Conservation (phyloP, 2,113 vertebrate species). For the Nesoenas mayeri region DNA sequence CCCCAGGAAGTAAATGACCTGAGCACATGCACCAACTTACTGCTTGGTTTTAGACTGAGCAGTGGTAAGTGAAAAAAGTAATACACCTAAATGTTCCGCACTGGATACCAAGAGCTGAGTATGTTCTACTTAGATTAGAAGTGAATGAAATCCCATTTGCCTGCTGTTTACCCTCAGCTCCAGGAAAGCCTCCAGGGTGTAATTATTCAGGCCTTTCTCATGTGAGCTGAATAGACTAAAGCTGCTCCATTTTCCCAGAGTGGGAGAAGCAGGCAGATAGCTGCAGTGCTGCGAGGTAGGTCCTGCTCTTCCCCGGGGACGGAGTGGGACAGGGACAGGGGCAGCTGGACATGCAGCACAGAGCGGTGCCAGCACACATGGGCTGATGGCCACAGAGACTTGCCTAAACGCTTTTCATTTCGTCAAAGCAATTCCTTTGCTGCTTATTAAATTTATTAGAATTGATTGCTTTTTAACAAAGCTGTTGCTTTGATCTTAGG, state of each 20-base stretch:
- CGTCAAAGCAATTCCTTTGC: neutral
- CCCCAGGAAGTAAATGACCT: neutral
- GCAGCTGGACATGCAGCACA: neutral
- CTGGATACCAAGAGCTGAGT: neutral
- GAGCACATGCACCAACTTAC: neutral
- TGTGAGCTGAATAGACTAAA: neutral
- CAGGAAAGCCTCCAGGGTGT: constrained; percentile 14
- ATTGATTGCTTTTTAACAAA: neutral
- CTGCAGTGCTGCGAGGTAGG: fast-evolving
- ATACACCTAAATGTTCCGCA: neutral
- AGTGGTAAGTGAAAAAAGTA: neutral
- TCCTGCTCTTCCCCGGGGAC: neutral
- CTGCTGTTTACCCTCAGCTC: neutral
- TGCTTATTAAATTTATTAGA: neutral
- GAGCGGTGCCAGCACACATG: neutral
- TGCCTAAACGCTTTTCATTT: neutral
- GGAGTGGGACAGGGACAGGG: neutral
- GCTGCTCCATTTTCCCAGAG: neutral
- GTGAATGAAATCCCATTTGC: constrained; percentile 1
- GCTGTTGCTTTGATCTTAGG: neutral
- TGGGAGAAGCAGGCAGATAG: neutral
- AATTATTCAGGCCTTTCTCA: constrained; percentile 18
- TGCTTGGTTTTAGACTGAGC: neutral
- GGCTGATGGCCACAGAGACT: neutral
- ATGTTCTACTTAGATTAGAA: neutral